phyloP scores from a whole-genome alignment of 2,888 invertebrate species.

The Anodontia alba region DNA sequence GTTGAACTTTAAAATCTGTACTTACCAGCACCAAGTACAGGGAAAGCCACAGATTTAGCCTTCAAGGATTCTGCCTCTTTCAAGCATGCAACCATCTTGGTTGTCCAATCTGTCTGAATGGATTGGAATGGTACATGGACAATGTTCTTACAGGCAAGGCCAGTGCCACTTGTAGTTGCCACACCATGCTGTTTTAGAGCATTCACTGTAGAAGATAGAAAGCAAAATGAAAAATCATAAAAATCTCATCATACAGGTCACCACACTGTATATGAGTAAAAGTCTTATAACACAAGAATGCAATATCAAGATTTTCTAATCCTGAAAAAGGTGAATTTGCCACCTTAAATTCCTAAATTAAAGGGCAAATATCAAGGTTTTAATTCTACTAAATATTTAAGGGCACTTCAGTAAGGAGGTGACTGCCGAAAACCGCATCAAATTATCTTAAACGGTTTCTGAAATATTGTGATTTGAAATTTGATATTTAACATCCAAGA shows the following conservation, averaged over 20 bases:
- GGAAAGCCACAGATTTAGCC: conserved; percentile 63
- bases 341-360: too few species aligned
- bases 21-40: conserved; percentile 63
- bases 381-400: too few species aligned
- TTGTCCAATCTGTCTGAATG: conserved; percentile 58
- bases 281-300: too few species aligned
- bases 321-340: too few species aligned
- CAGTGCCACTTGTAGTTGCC: conserved; percentile 60
- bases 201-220: conserved; percentile 36
- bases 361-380: too few species aligned
- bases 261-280: not conserved
- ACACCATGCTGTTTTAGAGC: conserved; percentile 64
- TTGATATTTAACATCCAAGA: too few species aligned
- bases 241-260: not conserved
- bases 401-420: too few species aligned
- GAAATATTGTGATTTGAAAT: too few species aligned
- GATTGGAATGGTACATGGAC: conserved; percentile 63
- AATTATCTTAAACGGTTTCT: too few species aligned
- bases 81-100: conserved; percentile 54
- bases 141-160: conserved; percentile 54
- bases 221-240: not conserved
- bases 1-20: too few species aligned
- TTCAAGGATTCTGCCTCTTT: conserved; percentile 51
- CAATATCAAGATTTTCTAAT: too few species aligned
- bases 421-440: too few species aligned